A percentile compares a stretch with the other conserved stretches of the same genome.
Conservation (phyloP, 1,140 invertebrate genomes). For the Platorchestia sp. region DNA sequence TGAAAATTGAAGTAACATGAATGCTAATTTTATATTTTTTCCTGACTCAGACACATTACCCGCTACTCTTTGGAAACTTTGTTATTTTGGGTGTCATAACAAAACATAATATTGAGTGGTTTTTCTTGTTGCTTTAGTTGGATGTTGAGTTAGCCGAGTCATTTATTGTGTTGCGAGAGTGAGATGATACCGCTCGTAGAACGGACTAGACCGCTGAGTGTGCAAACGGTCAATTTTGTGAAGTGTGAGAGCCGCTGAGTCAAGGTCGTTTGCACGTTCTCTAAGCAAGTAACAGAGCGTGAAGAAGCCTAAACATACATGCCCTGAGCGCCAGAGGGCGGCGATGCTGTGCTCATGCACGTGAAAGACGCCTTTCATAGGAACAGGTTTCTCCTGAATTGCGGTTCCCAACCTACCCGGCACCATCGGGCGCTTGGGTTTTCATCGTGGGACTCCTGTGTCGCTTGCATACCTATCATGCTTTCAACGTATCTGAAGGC, state of each 20-base stretch:
- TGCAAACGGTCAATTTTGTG: background rate
- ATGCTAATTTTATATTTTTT: background rate
- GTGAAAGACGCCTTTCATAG: slow-evolving; percentile 48
- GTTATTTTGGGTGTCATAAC: background rate
- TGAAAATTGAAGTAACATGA: too few relatives aligned
- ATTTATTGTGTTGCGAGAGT: background rate
- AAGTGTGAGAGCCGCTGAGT: background rate
- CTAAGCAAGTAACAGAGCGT: slow-evolving; percentile 6
- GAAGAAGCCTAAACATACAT: slow-evolving; percentile 1
- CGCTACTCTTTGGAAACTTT: background rate
- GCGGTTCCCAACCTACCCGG: slow-evolving; percentile 1
- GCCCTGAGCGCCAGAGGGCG: background rate
- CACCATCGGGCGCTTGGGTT: background rate
- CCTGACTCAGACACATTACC: background rate
- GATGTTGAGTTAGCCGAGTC: background rate
- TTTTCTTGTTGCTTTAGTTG: background rate
- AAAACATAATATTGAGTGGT: background rate
- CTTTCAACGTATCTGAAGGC: background rate
- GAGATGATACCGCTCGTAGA: background rate
- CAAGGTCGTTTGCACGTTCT: background rate
- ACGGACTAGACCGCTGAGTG: background rate
- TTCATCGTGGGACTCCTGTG: background rate
- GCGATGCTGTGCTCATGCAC: slow-evolving; percentile 19
- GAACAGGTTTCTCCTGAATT: slow-evolving; percentile 42
- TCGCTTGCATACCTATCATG: background rate